Evolutionary conservation across 2,797 vertebrate genomes (phyloP).

Genomic region (Chaenodraco wilsoni): DNA sequence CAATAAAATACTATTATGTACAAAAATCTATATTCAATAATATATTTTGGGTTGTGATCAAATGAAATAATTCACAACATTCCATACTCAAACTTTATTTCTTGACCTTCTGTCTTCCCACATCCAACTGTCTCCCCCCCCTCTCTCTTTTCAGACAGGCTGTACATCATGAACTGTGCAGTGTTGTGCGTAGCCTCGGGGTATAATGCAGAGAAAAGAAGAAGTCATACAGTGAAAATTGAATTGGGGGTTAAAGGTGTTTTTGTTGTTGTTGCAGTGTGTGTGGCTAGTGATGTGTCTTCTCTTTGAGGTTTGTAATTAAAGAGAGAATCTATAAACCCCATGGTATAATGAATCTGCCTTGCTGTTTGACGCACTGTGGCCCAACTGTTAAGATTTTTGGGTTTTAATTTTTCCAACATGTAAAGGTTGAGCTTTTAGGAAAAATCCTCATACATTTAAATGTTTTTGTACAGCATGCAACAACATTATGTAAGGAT

Average conservation of each 20-base stretch:
- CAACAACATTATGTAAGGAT: not conserved
- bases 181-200: conserved; percentile 24
- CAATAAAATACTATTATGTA: not conserved
- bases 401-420: not conserved
- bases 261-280: not conserved
- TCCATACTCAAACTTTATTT: conserved; percentile 6
- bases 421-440: not conserved
- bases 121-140: not conserved
- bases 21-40: not conserved
- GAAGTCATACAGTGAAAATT: not conserved
- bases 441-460: not conserved
- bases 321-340: not conserved
- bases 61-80: not conserved
- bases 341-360: not conserved
- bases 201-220: conserved; percentile 17
- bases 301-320: not conserved
- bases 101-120: not conserved
- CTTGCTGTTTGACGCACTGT: not conserved
- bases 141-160: conserved; percentile 1
- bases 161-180: conserved; percentile 3
- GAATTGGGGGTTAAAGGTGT: not conserved
- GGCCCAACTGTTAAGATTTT: not conserved
- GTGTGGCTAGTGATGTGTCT: not conserved
- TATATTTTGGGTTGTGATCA: not conserved
- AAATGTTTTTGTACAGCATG: not conserved